Evolutionary conservation across 2,797 vertebrate genomes (phyloP).

Genomic region (Ciconia nigra): DNA sequence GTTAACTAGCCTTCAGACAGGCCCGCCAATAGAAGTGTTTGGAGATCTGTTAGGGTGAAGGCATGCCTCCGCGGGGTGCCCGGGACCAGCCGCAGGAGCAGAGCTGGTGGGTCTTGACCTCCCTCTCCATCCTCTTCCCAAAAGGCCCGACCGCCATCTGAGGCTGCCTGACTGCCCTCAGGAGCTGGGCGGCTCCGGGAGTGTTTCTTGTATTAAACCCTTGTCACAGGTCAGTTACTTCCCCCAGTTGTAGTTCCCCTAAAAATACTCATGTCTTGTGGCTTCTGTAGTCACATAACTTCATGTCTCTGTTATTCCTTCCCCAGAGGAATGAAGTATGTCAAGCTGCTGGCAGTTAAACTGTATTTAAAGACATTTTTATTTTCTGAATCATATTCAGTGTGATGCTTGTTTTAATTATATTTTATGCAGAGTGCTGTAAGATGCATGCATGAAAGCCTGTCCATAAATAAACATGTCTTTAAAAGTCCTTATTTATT

Average conservation of each 20-base stretch:
- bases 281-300: constrained; percentile 30
- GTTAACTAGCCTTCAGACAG: not conserved
- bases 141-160: no score
- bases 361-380: constrained; percentile 39
- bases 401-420: constrained; percentile 46
- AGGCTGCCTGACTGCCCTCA: not conserved
- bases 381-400: constrained; percentile 60
- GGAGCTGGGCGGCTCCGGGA: not conserved
- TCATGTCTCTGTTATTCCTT: constrained; percentile 1
- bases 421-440: not conserved
- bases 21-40: not conserved
- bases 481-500: constrained; percentile 18
- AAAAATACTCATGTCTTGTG: constrained; percentile 26
- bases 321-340: constrained; percentile 27
- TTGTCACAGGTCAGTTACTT: constrained; percentile 32
- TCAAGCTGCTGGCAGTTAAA: constrained; percentile 31
- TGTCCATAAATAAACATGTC: constrained; percentile 23
- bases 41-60: not conserved
- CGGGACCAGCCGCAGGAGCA: not conserved
- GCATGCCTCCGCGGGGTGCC: not conserved
- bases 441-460: constrained; percentile 29
- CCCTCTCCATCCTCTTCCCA: not conserved
- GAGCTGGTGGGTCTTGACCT: not conserved
- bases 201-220: not conserved
- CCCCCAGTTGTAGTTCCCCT: not conserved